Conservation (phyloP, 2,797 vertebrate species). For the Toxotes lorentzi region DNA sequence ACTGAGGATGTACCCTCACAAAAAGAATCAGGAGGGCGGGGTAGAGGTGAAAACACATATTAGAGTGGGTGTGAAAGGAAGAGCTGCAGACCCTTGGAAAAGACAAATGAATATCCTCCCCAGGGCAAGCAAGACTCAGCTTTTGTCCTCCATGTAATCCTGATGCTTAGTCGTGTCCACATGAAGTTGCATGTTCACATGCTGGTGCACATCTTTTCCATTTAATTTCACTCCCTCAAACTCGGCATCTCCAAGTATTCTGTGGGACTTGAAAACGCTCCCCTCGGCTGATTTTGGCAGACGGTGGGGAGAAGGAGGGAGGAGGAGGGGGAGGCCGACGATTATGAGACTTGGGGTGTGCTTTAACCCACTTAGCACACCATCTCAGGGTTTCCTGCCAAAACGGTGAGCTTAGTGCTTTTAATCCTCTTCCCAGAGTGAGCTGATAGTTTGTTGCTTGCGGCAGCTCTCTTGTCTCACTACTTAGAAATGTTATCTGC, state of each 20-base stretch:
- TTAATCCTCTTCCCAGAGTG: slow-evolving; percentile 80
- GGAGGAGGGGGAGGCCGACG: slow-evolving; percentile 53
- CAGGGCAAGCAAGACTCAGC: neutral
- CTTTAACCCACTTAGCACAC: slow-evolving; percentile 87
- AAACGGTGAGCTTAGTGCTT: slow-evolving; percentile 81
- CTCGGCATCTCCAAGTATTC: slow-evolving; percentile 46
- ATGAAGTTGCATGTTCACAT: slow-evolving; percentile 33
- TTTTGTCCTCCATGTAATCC: slow-evolving; percentile 16
- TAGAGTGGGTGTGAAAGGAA: slow-evolving; percentile 57
- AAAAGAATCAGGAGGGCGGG: neutral
- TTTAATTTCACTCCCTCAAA: slow-evolving; percentile 33
- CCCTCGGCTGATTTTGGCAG: slow-evolving; percentile 66
- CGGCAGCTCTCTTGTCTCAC: slow-evolving; percentile 59
- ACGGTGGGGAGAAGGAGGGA: slow-evolving; percentile 37
- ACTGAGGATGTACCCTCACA: slow-evolving; percentile 2
- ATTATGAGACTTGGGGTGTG: slow-evolving; percentile 82
- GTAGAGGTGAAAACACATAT: slow-evolving; percentile 20
- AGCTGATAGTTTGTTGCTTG: slow-evolving; percentile 71
- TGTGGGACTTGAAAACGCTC: slow-evolving; percentile 56
- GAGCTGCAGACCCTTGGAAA: slow-evolving; percentile 52
- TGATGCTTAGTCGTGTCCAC: slow-evolving; percentile 8
- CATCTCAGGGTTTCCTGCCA: slow-evolving; percentile 81
- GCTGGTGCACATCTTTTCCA: slow-evolving; percentile 34
- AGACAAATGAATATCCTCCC: slow-evolving; percentile 12
- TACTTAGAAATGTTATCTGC: slow-evolving; percentile 53